Evolutionary conservation across 2,888 invertebrate species (phyloP).

Genomic region (Dicroscelio sp.): DNA sequence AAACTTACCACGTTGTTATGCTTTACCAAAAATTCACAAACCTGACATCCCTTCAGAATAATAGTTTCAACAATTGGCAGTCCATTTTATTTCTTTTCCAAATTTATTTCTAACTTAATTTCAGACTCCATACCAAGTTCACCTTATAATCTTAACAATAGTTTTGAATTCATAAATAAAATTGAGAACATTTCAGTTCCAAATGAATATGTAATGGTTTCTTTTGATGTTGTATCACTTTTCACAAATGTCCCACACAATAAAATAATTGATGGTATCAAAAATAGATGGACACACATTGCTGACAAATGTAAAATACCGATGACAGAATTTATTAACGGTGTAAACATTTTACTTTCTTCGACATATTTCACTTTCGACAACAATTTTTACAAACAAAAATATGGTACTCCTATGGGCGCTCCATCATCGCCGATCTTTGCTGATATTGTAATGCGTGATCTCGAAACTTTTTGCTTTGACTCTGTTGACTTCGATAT

Average conservation of each 20-base stretch:
- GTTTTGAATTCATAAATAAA: too few relatives aligned
- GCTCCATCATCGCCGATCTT: background rate
- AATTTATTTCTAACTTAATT: too few relatives aligned
- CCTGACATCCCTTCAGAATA: too few relatives aligned
- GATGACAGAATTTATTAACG: background rate
- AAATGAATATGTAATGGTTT: background rate
- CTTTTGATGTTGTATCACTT: slow-evolving; percentile 7
- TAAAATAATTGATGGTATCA: background rate
- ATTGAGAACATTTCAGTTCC: background rate
- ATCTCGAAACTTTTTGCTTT: background rate
- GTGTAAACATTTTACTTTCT: background rate
- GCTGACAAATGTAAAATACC: slow-evolving; percentile 2
- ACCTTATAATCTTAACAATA: too few relatives aligned
- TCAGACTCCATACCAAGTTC: too few relatives aligned
- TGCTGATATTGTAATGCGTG: background rate
- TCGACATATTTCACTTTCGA: background rate
- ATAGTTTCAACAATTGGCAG: too few relatives aligned
- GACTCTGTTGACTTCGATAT: background rate
- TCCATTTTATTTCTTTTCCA: too few relatives aligned
- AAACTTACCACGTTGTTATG: too few relatives aligned
- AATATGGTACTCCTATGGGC: background rate
- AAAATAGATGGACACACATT: background rate
- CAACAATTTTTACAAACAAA: background rate
- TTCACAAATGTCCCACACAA: slow-evolving; percentile 10
- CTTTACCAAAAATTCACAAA: too few relatives aligned